phyloP scores from a whole-genome alignment of 2,797 vertebrate genomes.

The Scolopax bukidnonensis region DNA sequence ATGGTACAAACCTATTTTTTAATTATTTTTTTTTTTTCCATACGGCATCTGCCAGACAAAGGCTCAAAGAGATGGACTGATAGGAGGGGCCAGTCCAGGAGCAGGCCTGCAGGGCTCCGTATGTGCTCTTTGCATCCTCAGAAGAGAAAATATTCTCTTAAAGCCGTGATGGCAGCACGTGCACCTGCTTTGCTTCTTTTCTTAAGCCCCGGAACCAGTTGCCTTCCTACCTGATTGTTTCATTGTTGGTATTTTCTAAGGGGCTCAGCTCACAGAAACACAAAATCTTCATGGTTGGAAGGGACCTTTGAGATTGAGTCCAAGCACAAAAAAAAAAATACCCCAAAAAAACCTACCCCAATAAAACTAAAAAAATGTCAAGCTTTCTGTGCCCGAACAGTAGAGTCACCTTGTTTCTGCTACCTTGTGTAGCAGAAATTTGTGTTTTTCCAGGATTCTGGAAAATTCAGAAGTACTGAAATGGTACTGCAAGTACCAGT shows the following conservation, averaged over 20 bases:
- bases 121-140: neutral
- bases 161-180: neutral
- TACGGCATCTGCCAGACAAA: conserved; percentile 5
- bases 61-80: neutral
- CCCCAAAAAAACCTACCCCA: neutral
- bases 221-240: neutral
- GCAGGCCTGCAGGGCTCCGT: neutral
- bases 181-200: neutral
- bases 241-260: neutral
- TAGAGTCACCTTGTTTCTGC: neutral
- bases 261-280: neutral
- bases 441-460: neutral
- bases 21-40: neutral
- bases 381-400: neutral
- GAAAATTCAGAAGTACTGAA: too few species aligned
- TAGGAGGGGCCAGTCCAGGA: accelerated
- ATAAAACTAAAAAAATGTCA: neutral
- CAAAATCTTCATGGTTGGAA: too few species aligned
- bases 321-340: too few species aligned
- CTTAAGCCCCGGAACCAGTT: neutral
- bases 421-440: neutral
- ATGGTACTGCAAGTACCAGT: neutral
- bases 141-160: neutral
- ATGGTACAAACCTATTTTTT: neutral
- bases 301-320: too few species aligned